Evolutionary conservation across 2,113 vertebrate species (phyloP).

Genomic region (Ceyx margarethae): DNA sequence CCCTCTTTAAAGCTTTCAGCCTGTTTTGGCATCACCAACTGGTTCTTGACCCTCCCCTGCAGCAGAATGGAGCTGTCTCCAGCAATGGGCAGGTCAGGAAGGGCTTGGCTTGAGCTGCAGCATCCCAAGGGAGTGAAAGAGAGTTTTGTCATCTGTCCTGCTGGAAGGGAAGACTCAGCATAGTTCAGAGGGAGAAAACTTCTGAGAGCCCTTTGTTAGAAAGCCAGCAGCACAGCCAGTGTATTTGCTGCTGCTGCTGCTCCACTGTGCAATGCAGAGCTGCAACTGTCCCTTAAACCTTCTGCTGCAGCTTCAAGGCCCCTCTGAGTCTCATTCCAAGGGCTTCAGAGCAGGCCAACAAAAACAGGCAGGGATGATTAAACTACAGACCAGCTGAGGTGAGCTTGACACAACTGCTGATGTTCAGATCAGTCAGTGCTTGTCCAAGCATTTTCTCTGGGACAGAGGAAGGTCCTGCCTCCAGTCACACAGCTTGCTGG

Average conservation of each 20-base stretch:
- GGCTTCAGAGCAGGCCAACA: neutral
- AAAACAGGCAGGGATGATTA: neutral
- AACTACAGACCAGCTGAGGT: neutral
- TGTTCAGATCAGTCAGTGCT: neutral
- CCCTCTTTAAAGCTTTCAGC: neutral
- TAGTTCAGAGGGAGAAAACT: neutral
- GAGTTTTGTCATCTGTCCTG: neutral
- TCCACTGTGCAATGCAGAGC: neutral
- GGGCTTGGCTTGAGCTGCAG: neutral
- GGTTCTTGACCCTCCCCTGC: neutral
- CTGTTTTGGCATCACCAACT: neutral
- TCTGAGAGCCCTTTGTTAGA: neutral
- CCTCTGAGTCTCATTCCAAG: neutral
- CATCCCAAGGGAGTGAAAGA: neutral
- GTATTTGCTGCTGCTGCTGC: neutral
- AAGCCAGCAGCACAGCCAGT: neutral
- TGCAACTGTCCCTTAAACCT: neutral
- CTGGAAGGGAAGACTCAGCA: neutral
- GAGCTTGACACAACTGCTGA: neutral
- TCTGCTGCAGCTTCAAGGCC: neutral
- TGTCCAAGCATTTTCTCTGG: neutral
- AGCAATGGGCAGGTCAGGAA: neutral
- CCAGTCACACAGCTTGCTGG: neutral
- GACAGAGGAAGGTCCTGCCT: neutral
- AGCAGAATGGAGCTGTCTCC: neutral